Evolutionary conservation across 1,140 invertebrate genomes (phyloP).

Genomic region (Drosophila funebris): DNA sequence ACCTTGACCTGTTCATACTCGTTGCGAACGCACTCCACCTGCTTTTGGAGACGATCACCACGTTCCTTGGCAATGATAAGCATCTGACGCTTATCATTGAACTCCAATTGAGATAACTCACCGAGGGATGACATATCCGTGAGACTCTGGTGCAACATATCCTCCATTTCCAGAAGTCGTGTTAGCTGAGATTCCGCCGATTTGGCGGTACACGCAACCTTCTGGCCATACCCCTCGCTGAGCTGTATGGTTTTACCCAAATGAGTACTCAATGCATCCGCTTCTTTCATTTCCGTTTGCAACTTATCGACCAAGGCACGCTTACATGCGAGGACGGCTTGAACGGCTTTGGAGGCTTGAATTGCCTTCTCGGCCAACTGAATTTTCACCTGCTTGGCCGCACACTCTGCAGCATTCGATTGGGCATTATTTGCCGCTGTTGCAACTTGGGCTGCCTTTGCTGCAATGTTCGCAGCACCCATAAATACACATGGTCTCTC

Average conservation of each 20-base stretch:
- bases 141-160: constrained; percentile 85
- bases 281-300: constrained; percentile 85
- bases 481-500: no score
- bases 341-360: constrained; percentile 87
- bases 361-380: constrained; percentile 87
- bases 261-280: constrained; percentile 86
- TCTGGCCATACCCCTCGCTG: constrained; percentile 85
- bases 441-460: constrained; percentile 87
- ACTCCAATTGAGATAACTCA: constrained; percentile 84
- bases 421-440: constrained; percentile 88
- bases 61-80: constrained; percentile 86
- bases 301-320: constrained; percentile 85
- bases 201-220: constrained; percentile 85
- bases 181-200: constrained; percentile 84
- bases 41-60: constrained; percentile 85
- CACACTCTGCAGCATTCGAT: constrained; percentile 86
- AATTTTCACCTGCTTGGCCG: constrained; percentile 87
- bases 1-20: constrained; percentile 86
- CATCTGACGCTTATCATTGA: constrained; percentile 86
- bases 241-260: constrained; percentile 85
- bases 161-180: constrained; percentile 80
- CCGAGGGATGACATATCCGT: constrained; percentile 85
- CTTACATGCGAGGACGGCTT: constrained; percentile 87
- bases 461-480: constrained; percentile 80
- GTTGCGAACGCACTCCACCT: constrained; percentile 85